Evolutionary conservation across 2,888 invertebrate species (phyloP).

Genomic region (Lysandra bellargus): DNA sequence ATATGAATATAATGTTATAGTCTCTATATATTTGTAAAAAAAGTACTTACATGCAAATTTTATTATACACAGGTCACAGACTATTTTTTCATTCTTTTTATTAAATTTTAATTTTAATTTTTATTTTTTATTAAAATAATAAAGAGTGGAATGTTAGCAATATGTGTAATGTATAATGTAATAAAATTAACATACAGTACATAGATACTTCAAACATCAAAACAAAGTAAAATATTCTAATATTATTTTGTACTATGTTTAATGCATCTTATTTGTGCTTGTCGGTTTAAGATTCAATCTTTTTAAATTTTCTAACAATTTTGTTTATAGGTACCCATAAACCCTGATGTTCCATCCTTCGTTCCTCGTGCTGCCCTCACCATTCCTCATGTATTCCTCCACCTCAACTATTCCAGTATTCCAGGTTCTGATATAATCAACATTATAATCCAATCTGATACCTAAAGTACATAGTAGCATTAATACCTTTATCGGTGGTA

Average conservation of each 20-base stretch:
- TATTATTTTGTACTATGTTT: background rate
- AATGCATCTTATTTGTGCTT: background rate
- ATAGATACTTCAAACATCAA: background rate
- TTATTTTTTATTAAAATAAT: too few species aligned
- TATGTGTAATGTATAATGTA: background rate
- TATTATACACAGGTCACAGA: too few species aligned
- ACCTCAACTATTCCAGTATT: conserved; percentile 60
- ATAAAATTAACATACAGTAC: too few species aligned
- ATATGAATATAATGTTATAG: too few species aligned
- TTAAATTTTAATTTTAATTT: too few species aligned
- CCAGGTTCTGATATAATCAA: conserved; percentile 50
- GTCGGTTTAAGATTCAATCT: background rate
- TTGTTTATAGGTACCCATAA: conserved; percentile 49
- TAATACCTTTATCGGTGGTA: too few species aligned
- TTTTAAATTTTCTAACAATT: background rate
- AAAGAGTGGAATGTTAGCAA: background rate
- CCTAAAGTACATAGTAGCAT: too few species aligned
- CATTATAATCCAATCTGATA: too few species aligned
- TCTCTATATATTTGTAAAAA: too few species aligned
- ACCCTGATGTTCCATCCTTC: conserved; percentile 48
- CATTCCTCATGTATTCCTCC: conserved; percentile 61
- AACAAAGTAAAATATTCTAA: background rate
- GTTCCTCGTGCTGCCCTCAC: conserved; percentile 67
- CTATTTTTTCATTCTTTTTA: background rate
- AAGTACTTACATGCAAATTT: too few species aligned